Conservation (phyloP, 2,888 invertebrate species). For the Morpho achilles region DNA sequence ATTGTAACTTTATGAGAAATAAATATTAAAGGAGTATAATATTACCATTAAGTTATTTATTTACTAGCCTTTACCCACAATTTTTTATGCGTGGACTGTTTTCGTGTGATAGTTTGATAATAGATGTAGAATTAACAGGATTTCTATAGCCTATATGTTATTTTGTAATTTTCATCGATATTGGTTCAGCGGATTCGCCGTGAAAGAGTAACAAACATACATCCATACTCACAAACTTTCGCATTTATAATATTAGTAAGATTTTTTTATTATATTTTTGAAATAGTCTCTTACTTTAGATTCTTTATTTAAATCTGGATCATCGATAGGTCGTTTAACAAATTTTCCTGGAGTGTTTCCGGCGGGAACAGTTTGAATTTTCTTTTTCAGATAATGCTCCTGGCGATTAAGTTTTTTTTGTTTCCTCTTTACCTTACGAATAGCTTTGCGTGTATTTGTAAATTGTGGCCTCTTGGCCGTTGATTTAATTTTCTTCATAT, state of each 20-base stretch:
- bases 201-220: too few relatives aligned
- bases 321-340: conserved; percentile 54
- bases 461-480: conserved; percentile 36
- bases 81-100: too few relatives aligned
- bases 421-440: conserved; percentile 84
- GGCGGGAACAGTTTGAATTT: conserved; percentile 35
- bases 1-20: too few relatives aligned
- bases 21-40: too few relatives aligned
- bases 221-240: too few relatives aligned
- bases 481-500: conserved; percentile 51
- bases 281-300: conserved; percentile 37
- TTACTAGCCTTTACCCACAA: background rate
- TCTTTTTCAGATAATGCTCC: conserved; percentile 65
- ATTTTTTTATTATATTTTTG: background rate
- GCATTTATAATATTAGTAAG: too few relatives aligned
- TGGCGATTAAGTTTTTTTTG: conserved; percentile 81
- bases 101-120: too few relatives aligned
- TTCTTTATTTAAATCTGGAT: conserved; percentile 31
- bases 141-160: too few relatives aligned
- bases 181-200: too few relatives aligned
- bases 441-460: conserved; percentile 80
- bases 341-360: conserved; percentile 50
- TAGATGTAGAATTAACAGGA: too few relatives aligned
- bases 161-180: too few relatives aligned
- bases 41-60: too few relatives aligned